Base-by-base conservation (phyloP, 2,888 invertebrate genomes). In the Dinocampus coccinellae region DNA sequence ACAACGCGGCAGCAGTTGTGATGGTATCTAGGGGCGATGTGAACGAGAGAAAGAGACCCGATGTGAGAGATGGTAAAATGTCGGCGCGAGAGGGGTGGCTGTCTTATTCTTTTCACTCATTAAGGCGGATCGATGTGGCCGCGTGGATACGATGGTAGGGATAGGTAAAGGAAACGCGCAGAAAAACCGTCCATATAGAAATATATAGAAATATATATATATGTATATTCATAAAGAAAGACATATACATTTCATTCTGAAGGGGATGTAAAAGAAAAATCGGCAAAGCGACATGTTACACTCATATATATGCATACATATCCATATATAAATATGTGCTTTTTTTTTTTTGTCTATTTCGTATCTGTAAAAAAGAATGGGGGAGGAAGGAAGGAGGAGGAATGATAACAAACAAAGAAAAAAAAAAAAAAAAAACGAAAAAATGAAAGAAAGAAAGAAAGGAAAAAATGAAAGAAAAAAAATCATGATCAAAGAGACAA, bases 81-180 rank as follows among this genome's bases (percentile, higher is more conserved):
- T 73, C 67, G 60, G 75, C 74, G 79, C 73, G 74, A 79, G 79
- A 76, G 79, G 77, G 78, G 77, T 75, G 76, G 84, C 85, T 85
- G 85, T 86, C 86, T 87, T 87, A 86, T 87, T 87, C 86, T 86
- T 87, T 87, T 85, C 87, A 86, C 87, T 87, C 87, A 87, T 87
- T 87, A 87, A 87, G 85, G 86, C 84, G 86, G 87, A 87, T 86
- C 87, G 87, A 87, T 87, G 86, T 84, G 84, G 81, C 85, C 80
- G 85, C 83, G 80, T 83, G 82, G 84, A 74, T 71, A 68, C 74
- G 75, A 72, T 76, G 58, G 65, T 67, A 68, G 70, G 73, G 72
- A 73, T 47, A 74, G 75, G 22, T 61, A 39, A 69, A 70, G 76
- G 80, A 82, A 69, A 39, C 76, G 70, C 65, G 66, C 53, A 36